phyloP scores from a whole-genome alignment of 2,113 vertebrate genomes.

The Nothocercus julius region DNA sequence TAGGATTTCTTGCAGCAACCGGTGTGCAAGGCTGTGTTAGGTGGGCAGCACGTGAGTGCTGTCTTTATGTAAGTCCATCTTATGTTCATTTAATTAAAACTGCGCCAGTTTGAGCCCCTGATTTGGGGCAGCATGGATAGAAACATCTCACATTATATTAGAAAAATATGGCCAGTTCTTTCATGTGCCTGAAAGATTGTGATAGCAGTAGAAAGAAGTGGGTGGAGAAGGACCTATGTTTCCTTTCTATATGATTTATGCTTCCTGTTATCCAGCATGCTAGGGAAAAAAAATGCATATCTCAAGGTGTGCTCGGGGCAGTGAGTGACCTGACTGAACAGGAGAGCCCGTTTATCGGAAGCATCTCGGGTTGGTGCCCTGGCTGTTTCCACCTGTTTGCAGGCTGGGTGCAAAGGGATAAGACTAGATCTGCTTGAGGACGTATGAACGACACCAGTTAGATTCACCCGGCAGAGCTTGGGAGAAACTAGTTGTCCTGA shows the following conservation, averaged over 20 bases:
- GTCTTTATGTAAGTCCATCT: neutral
- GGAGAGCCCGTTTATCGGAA: neutral
- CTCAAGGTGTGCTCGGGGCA: neutral
- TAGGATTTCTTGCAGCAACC: neutral
- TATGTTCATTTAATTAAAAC: neutral
- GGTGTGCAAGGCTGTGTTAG: neutral
- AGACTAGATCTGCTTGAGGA: neutral
- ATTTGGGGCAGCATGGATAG: neutral
- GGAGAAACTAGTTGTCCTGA: neutral
- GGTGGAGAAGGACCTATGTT: neutral
- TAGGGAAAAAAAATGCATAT: neutral
- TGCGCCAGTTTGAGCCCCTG: neutral
- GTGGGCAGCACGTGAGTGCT: fast-evolving
- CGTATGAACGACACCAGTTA: neutral
- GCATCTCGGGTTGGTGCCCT: fast-evolving
- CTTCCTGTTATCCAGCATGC: neutral
- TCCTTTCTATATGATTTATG: neutral
- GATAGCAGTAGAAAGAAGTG: neutral
- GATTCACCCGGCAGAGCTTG: neutral
- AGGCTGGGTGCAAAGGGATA: neutral
- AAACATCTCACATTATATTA: neutral
- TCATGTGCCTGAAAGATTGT: neutral
- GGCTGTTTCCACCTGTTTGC: slow-evolving; percentile 16
- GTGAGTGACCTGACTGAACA: neutral
- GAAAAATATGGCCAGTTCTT: neutral